Percentiles rank a stretch among this genome's conserved stretches.
phyloP scores from a whole-genome alignment of 2,113 vertebrate species.

The Willisornis vidua region DNA sequence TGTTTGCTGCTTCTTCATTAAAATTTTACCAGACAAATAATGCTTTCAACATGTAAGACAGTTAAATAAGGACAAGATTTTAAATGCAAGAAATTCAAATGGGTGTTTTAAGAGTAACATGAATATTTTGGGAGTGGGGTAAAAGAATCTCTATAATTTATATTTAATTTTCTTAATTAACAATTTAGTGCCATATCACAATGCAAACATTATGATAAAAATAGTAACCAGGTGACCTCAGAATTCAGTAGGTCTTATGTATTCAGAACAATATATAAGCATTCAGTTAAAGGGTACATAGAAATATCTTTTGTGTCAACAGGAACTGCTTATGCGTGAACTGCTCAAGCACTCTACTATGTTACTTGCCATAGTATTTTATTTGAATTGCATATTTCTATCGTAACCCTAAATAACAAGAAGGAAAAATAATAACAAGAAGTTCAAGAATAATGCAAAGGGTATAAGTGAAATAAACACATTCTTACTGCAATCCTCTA shows the following conservation, averaged over 20 bases:
- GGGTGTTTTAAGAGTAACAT: neutral
- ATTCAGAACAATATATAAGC: neutral
- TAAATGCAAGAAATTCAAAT: neutral
- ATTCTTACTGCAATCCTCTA: neutral
- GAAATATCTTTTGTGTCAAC: neutral
- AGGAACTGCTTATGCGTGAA: neutral
- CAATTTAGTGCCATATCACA: neutral
- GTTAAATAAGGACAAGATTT: neutral
- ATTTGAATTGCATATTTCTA: neutral
- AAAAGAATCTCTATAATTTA: neutral
- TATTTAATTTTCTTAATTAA: neutral
- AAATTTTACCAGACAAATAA: neutral
- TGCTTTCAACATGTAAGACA: neutral
- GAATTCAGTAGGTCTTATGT: neutral
- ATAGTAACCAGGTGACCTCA: neutral
- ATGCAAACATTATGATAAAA: neutral
- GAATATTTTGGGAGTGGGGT: fast-evolving
- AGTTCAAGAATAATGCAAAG: neutral
- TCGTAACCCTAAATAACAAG: neutral
- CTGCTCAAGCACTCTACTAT: neutral
- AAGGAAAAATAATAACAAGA: neutral
- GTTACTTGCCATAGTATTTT: neutral
- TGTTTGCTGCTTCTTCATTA: neutral
- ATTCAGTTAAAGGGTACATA: neutral
- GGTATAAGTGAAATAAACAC: neutral